phyloP scores from a whole-genome alignment of 2,888 invertebrate genomes.

The Linyphia triangularis region DNA sequence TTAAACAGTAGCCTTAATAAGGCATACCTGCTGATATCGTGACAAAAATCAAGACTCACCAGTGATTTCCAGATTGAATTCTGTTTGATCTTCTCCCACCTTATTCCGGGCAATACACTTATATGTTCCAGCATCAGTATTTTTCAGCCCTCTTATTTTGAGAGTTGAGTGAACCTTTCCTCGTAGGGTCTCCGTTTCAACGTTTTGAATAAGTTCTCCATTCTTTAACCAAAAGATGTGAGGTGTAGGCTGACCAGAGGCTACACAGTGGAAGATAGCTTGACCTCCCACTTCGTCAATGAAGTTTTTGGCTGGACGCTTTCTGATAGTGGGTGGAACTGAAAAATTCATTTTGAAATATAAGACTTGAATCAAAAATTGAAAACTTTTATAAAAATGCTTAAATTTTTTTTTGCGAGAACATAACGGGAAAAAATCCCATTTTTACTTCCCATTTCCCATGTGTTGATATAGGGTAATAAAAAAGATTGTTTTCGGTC shows the following conservation, averaged over 20 bases:
- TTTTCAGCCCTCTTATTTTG: slow-evolving; percentile 7
- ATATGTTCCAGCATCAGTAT: slow-evolving; percentile 32
- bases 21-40: too few species aligned
- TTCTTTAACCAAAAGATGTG: slow-evolving; percentile 65
- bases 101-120: slow-evolving; percentile 59
- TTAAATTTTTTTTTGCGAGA: too few species aligned
- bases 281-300: slow-evolving; percentile 39
- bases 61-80: slow-evolving; percentile 35
- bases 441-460: too few species aligned
- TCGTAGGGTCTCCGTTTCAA: neutral
- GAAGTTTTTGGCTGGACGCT: neutral
- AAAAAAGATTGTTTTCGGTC: too few species aligned
- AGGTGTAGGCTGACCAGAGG: slow-evolving; percentile 25
- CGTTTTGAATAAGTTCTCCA: slow-evolving; percentile 1
- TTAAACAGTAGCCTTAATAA: too few species aligned
- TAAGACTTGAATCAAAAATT: neutral
- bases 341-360: neutral
- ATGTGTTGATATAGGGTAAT: too few species aligned
- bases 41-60: slow-evolving; percentile 27
- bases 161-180: slow-evolving; percentile 49
- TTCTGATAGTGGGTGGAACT: slow-evolving; percentile 56
- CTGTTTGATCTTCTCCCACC: slow-evolving; percentile 41
- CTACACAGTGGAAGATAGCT: slow-evolving; percentile 46
- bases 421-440: too few species aligned
- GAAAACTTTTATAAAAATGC: too few species aligned